Evolutionary conservation across 1,140 invertebrate species (phyloP), one percentile per base, ranked within the genome.

Genomic region (Drosophila tani): DNA sequence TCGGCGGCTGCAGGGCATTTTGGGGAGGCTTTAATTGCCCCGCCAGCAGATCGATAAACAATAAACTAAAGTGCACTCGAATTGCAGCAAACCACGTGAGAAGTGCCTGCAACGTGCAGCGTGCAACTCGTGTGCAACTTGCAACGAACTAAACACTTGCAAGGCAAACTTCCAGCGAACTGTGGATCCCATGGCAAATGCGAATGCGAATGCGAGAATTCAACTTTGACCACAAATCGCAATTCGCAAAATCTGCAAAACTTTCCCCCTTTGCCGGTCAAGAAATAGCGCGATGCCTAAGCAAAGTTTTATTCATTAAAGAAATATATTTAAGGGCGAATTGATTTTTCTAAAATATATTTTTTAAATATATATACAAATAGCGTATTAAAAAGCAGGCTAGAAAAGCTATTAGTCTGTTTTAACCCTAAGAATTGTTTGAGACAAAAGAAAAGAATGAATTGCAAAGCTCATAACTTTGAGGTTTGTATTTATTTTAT

Each of bases 11-110:
- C 50, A 19, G 50, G 50, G 50, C 50, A 53, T 53, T 35, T 32
- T 19, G 19, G 19, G 43, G 56, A 12, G 43, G 43, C 58, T 49
- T 68, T 79, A 86, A 81, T 79, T 79, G 79, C 55, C 55, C 60
- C 59, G 57, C 69, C 51, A 76, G 57, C 67, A 68, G 79, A 83
- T 87, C 77, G 73, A 82, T 81, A 77, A 83, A 81, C 83, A 88
- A 83, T 80, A 68, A 66, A 70, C 67, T 63, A 64, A 77, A 82
- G 75, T 75, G 82, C 62, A 50, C 67, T 79, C 82, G 57, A 70
- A 68, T 82, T 86, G 78, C 82, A 66, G 59, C 21, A 41, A 40
- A 53, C 55, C 57, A 76, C 66, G 66, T 64, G 75, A 60, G 62
- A 82, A 79, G 60, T 82, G 62, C 51, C 66, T 51, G 59, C 50